Evolutionary conservation across 1,140 invertebrate species (phyloP).

Genomic region (Ruditapes philippinarum): DNA sequence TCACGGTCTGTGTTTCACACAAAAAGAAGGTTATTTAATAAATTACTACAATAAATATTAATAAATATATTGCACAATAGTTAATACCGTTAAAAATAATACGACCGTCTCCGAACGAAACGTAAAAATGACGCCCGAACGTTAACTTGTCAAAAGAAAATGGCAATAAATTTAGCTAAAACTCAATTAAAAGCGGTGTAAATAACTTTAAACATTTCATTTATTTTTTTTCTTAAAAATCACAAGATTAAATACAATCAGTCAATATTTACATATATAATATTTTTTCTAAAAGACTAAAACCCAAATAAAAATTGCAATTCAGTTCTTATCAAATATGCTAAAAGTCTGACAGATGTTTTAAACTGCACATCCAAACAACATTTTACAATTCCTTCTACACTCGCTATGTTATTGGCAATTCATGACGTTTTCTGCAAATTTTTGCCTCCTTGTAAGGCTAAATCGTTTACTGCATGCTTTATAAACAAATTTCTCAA

Average conservation of each 20-base stretch:
- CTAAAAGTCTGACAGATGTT: too few relatives aligned
- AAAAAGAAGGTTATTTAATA: neutral
- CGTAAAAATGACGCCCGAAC: neutral
- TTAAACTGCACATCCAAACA: too few relatives aligned
- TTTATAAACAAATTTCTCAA: too few relatives aligned
- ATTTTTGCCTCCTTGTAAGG: too few relatives aligned
- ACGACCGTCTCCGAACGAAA: neutral
- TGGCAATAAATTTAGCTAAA: too few relatives aligned
- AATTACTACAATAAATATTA: neutral
- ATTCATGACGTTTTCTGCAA: too few relatives aligned
- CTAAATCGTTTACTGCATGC: too few relatives aligned
- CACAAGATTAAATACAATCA: neutral
- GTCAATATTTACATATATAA: slow-evolving; percentile 32
- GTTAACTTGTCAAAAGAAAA: neutral
- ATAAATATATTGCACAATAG: slow-evolving; percentile 38
- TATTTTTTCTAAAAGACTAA: neutral
- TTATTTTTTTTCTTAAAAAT: neutral
- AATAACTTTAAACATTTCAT: too few relatives aligned
- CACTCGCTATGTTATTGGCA: too few relatives aligned
- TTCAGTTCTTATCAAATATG: too few relatives aligned
- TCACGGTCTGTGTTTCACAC: slow-evolving; percentile 20
- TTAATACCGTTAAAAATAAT: neutral
- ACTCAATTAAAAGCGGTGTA: too few relatives aligned
- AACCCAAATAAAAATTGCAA: neutral
- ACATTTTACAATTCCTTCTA: too few relatives aligned